phyloP scores from a whole-genome alignment of 2,113 vertebrate genomes.

The Tetrao urogallus region DNA sequence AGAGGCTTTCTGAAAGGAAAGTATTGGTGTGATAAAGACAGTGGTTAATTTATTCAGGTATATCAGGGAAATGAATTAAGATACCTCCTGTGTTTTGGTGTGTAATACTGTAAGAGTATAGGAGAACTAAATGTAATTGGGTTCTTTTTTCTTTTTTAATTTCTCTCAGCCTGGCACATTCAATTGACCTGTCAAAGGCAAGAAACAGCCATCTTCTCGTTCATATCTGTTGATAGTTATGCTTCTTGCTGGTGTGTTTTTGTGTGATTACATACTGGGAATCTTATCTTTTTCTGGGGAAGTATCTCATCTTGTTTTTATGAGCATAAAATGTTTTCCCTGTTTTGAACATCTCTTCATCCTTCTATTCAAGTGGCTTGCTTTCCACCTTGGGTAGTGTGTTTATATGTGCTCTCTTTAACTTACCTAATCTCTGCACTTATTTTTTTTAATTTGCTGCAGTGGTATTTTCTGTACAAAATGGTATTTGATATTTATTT shows the following conservation, averaged over 20 bases:
- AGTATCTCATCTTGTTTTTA: neutral
- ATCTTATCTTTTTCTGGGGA: neutral
- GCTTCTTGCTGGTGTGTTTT: neutral
- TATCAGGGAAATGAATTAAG: neutral
- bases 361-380: neutral
- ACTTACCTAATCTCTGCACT: neutral
- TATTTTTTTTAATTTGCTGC: conserved; percentile 1
- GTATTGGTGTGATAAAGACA: neutral
- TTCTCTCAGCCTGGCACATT: conserved; percentile 30
- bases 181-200: conserved; percentile 15
- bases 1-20: neutral
- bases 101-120: neutral
- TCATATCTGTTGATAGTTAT: neutral
- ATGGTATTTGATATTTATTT: neutral
- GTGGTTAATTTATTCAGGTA: neutral
- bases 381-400: neutral
- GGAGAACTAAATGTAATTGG: neutral
- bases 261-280: neutral
- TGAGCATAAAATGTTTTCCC: neutral
- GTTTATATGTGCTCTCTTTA: neutral
- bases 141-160: conserved; percentile 19
- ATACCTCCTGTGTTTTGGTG: neutral
- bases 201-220: conserved; percentile 9
- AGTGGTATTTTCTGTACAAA: neutral
- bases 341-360: neutral